Conservation (phyloP, 2,888 invertebrate genomes). For the Diaphora mendica region DNA sequence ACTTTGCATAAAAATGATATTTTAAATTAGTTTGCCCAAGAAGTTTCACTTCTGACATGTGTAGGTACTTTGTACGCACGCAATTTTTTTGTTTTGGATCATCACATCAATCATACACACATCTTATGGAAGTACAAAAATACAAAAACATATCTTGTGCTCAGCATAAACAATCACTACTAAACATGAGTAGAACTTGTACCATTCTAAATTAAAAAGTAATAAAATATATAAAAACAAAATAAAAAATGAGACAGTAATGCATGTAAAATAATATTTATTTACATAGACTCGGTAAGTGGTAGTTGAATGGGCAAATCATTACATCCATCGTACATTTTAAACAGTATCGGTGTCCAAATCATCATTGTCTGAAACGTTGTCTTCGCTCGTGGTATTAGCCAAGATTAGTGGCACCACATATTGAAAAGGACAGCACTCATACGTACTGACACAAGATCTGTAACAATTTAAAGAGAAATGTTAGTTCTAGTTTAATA, state of each 20-base stretch:
- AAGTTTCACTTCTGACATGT: too few relatives aligned
- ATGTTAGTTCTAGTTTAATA: background rate
- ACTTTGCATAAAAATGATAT: too few relatives aligned
- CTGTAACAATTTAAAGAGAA: background rate
- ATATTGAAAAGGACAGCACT: conserved; percentile 60
- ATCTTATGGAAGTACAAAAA: too few relatives aligned
- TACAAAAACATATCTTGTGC: too few relatives aligned
- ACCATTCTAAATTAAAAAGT: too few relatives aligned
- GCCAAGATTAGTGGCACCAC: conserved; percentile 18
- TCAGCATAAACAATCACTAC: too few relatives aligned
- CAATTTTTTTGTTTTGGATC: too few relatives aligned
- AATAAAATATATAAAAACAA: too few relatives aligned
- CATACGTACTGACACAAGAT: conserved; percentile 50
- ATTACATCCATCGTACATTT: fast-evolving
- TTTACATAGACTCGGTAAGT: background rate
- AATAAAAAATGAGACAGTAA: background rate
- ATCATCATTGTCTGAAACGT: conserved; percentile 7
- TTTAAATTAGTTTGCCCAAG: too few relatives aligned
- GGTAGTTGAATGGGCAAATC: background rate
- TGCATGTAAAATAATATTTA: background rate
- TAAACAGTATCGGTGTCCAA: conserved; percentile 6
- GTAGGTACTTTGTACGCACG: too few relatives aligned
- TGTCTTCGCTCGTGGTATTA: background rate
- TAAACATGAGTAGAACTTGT: too few relatives aligned
- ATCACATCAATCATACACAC: too few relatives aligned